Percentiles rank a stretch among this genome's conserved stretches.
phyloP scores from a whole-genome alignment of 2,797 vertebrate species.

The Ptychadena robeensis region DNA sequence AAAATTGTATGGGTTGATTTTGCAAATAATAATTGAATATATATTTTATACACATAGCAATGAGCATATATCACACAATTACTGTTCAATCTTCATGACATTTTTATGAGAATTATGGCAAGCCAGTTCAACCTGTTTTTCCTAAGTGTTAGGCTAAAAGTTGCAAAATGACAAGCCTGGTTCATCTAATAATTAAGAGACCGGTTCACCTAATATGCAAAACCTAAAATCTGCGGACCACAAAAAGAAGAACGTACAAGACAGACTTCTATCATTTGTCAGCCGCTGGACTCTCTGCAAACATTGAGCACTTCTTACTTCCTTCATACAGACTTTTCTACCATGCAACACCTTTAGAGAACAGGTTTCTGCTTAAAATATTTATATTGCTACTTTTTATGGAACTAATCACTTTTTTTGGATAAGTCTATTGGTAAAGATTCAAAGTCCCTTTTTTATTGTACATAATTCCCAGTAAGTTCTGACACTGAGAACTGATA shows the following conservation, averaged over 20 bases:
- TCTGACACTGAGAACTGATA: neutral
- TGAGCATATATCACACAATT: neutral
- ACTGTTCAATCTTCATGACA: neutral
- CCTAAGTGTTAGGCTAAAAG: slow-evolving; percentile 19
- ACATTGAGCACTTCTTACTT: neutral
- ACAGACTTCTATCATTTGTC: neutral
- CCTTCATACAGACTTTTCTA: neutral
- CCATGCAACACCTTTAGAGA: neutral
- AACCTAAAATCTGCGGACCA: slow-evolving; percentile 10
- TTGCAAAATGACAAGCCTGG: slow-evolving; percentile 21
- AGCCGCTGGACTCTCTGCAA: slow-evolving; percentile 1
- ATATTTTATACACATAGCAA: neutral
- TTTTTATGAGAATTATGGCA: neutral
- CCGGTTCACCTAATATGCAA: slow-evolving; percentile 1
- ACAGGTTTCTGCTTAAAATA: neutral
- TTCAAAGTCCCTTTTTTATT: slow-evolving; percentile 4
- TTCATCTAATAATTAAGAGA: no score
- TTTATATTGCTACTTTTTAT: slow-evolving; percentile 13
- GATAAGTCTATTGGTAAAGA: neutral
- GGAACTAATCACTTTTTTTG: no score
- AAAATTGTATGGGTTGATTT: neutral
- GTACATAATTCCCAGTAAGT: neutral
- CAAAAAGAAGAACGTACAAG: slow-evolving; percentile 12
- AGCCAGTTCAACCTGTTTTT: slow-evolving; percentile 37
- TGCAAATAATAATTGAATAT: neutral